These are phyloP conservation scores for Stegastes partitus DNA, from an alignment of 2,113 vertebrate species.

Conservation along the genomic window DNA sequence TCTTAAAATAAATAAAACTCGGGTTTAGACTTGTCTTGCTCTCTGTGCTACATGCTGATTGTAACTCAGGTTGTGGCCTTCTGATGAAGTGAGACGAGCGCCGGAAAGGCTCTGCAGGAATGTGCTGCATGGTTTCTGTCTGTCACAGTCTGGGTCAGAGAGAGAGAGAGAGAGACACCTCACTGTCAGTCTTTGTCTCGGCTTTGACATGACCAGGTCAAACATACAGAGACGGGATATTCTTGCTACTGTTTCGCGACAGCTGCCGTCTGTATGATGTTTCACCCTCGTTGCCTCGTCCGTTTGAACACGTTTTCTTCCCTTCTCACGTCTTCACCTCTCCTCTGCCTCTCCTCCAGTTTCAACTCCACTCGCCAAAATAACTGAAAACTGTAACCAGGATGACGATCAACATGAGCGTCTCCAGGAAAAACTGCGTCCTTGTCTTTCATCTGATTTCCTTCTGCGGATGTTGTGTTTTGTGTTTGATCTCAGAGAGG, in stretches of 20 bases:
- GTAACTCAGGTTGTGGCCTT: constrained; percentile 8
- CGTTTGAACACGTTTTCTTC: not conserved
- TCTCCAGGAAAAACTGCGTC: not conserved
- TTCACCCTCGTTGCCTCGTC: constrained; percentile 14
- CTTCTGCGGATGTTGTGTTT: not conserved
- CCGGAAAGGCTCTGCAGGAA: constrained; percentile 37
- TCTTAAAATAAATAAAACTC: not conserved
- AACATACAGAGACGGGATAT: constrained; percentile 32
- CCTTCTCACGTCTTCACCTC: not conserved
- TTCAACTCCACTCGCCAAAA: not conserved
- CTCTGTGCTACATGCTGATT: not conserved
- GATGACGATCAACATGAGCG: not conserved
- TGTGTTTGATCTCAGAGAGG: too few relatives aligned
- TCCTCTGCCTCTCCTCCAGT: constrained; percentile 15
- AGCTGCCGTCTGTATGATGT: constrained; percentile 44
- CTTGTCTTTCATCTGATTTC: not conserved
- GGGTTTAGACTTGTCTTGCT: not conserved
- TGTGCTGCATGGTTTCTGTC: constrained; percentile 21
- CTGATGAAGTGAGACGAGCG: not conserved
- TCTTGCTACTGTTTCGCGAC: constrained; percentile 23
- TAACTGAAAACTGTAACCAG: not conserved
- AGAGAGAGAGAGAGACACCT: constrained; percentile 3
- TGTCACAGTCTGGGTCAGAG: constrained; percentile 23
- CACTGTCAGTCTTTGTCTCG: constrained; percentile 25
- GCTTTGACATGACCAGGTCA: constrained; percentile 54